Percentiles rank a stretch among this genome's conserved stretches.
These are phyloP conservation scores for Spizella passerina DNA, from an alignment of 2,797 vertebrate genomes.

Conservation along the genomic window DNA sequence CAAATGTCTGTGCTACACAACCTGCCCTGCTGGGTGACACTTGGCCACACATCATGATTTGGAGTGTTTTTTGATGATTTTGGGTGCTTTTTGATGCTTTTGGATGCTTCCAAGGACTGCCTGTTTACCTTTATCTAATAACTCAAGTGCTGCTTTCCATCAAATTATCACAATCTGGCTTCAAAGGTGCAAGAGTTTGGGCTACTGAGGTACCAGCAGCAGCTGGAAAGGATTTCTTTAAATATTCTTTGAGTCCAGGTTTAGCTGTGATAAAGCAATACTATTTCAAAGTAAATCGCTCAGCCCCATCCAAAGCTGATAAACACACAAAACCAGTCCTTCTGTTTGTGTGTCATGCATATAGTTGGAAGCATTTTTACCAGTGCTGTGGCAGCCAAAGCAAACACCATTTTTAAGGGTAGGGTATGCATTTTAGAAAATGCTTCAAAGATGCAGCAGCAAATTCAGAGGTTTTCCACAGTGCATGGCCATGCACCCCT, in stretches of 20 bases:
- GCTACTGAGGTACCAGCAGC: background rate
- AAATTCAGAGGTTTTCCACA: background rate
- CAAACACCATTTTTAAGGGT: background rate
- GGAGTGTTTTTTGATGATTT: no score
- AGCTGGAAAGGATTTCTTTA: background rate
- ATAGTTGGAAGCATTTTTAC: background rate
- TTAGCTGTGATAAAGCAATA: background rate
- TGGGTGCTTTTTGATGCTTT: background rate
- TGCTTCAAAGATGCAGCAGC: background rate
- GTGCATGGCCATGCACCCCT: rapidly evolving
- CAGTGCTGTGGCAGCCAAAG: background rate
- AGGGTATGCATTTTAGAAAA: background rate
- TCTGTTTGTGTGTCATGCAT: rapidly evolving
- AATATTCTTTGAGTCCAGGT: background rate
- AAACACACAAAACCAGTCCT: background rate
- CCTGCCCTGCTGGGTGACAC: rapidly evolving
- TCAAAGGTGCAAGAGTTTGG: background rate
- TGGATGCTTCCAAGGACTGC: background rate
- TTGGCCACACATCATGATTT: background rate
- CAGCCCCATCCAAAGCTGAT: background rate
- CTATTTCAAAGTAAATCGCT: background rate
- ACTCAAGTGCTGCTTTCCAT: background rate
- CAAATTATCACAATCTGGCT: background rate
- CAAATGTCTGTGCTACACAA: background rate
- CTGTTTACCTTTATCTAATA: background rate